A percentile compares a stretch with the other conserved stretches of the same genome.
These are phyloP conservation scores for Omphaloscelis lunosa DNA, from an alignment of 2,888 invertebrate genomes.

Conservation along the genomic window DNA sequence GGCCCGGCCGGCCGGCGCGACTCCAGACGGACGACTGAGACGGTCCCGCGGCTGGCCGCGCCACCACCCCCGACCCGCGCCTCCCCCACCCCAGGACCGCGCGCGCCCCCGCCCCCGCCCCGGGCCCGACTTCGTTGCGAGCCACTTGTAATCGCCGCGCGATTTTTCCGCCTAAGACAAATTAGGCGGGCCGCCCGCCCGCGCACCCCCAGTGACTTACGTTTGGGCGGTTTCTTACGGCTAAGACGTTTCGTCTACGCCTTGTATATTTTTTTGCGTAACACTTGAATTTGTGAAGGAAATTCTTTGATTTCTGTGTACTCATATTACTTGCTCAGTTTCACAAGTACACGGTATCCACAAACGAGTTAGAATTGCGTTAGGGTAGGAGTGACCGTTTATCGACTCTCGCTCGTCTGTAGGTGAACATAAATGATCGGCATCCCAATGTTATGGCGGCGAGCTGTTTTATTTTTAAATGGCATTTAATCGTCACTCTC, in stretches of 20 bases:
- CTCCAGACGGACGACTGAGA: slow-evolving; percentile 91
- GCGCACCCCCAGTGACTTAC: slow-evolving; percentile 76
- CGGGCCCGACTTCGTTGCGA: slow-evolving; percentile 89
- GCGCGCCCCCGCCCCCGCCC: slow-evolving; percentile 72
- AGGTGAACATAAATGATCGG: slow-evolving; percentile 76
- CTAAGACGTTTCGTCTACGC: slow-evolving; percentile 81
- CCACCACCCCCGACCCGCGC: slow-evolving; percentile 74
- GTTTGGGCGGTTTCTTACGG: slow-evolving; percentile 85
- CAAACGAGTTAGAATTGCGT: slow-evolving; percentile 31
- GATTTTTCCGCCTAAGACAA: slow-evolving; percentile 91
- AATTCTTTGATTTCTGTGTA: neutral
- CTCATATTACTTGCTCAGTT: neutral
- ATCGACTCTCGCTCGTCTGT: slow-evolving; percentile 19
- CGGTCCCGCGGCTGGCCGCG: slow-evolving; percentile 80
- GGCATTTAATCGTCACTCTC: slow-evolving; percentile 90
- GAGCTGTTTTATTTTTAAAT: slow-evolving; percentile 90
- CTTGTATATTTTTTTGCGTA: slow-evolving; percentile 69
- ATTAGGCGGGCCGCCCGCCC: slow-evolving; percentile 88
- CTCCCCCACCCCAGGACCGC: slow-evolving; percentile 64
- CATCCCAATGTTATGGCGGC: slow-evolving; percentile 82
- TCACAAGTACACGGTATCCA: neutral
- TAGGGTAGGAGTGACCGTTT: neutral
- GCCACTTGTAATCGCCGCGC: slow-evolving; percentile 90
- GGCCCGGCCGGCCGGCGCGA: slow-evolving; percentile 90
- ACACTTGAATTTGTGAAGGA: slow-evolving; percentile 31